Evolutionary conservation across 2,888 invertebrate genomes (phyloP).

Genomic region (Drosophila melanosoma): DNA sequence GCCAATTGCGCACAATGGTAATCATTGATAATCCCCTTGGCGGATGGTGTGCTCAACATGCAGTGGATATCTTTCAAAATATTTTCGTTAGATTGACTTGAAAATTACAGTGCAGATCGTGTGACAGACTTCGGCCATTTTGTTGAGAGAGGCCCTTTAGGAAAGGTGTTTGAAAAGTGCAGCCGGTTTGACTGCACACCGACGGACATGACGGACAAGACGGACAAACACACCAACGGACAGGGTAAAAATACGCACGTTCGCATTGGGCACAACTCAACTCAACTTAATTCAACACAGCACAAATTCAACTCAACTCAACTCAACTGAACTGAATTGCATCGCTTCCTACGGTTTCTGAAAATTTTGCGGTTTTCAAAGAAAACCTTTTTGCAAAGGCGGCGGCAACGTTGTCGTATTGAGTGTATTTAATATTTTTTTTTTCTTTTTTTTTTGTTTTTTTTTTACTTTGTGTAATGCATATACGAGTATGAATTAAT

Average conservation of each 20-base stretch:
- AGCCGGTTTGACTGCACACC: slow-evolving; percentile 48
- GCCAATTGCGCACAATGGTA: slow-evolving; percentile 56
- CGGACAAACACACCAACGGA: slow-evolving; percentile 1
- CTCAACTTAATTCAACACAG: slow-evolving; percentile 28
- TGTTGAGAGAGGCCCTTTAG: slow-evolving; percentile 24
- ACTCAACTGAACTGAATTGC: slow-evolving; percentile 34
- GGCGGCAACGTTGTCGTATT: slow-evolving; percentile 39
- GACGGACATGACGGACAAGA: no score
- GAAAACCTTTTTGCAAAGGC: slow-evolving; percentile 63
- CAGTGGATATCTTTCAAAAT: slow-evolving; percentile 32
- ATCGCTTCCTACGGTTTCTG: slow-evolving; percentile 69
- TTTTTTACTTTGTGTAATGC: slow-evolving; percentile 58
- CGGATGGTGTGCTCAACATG: slow-evolving; percentile 23
- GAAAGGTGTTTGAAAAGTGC: slow-evolving; percentile 66
- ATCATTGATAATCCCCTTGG: slow-evolving; percentile 53
- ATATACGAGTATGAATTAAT: slow-evolving; percentile 59
- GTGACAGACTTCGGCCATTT: slow-evolving; percentile 61
- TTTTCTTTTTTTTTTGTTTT: slow-evolving; percentile 16
- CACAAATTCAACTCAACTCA: slow-evolving; percentile 13
- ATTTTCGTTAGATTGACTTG: slow-evolving; percentile 49
- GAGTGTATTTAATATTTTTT: slow-evolving; percentile 38
- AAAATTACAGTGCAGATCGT: slow-evolving; percentile 36
- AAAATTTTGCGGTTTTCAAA: slow-evolving; percentile 75
- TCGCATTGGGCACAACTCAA: slow-evolving; percentile 22
- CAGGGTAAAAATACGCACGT: not conserved